Percentiles rank a stretch among this genome's conserved stretches.
phyloP scores from a whole-genome alignment of 2,888 invertebrate species.

The Brenthis ino region DNA sequence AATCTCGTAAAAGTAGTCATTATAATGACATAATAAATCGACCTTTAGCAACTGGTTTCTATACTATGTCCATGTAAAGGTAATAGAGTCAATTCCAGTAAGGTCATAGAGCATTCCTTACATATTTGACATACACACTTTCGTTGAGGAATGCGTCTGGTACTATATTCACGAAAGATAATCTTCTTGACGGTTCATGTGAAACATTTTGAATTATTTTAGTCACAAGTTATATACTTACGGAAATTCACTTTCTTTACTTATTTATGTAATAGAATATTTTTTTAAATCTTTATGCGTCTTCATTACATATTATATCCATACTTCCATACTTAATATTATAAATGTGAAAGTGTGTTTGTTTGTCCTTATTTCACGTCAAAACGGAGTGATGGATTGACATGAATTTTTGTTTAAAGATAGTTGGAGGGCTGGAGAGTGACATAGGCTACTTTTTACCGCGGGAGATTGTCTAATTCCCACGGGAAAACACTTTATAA shows the following conservation, averaged over 20 bases:
- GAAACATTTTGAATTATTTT: constrained; percentile 7
- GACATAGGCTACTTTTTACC: too few relatives aligned
- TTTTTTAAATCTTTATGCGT: neutral
- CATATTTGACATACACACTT: constrained; percentile 64
- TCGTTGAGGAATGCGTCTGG: constrained; percentile 56
- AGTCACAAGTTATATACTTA: neutral
- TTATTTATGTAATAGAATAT: neutral
- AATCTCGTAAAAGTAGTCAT: neutral
- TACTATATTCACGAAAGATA: constrained; percentile 29
- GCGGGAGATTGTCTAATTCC: too few relatives aligned
- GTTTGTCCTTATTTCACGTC: too few relatives aligned
- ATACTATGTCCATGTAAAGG: constrained; percentile 28
- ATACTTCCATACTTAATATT: too few relatives aligned
- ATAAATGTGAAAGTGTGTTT: too few relatives aligned
- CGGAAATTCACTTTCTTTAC: neutral
- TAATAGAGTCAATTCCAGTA: constrained; percentile 25
- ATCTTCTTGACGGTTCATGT: constrained; percentile 24
- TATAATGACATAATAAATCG: constrained; percentile 16
- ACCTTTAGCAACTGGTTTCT: constrained; percentile 19
- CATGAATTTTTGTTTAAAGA: too few relatives aligned
- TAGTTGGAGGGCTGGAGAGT: too few relatives aligned
- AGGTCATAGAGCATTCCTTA: constrained; percentile 42
- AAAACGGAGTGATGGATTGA: too few relatives aligned
- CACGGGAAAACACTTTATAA: too few relatives aligned
- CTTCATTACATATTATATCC: too few relatives aligned